A percentile compares a stretch with the other conserved stretches of the same genome.
Conservation (phyloP, 2,797 vertebrate species). For the Rhabdomys pumilio region DNA sequence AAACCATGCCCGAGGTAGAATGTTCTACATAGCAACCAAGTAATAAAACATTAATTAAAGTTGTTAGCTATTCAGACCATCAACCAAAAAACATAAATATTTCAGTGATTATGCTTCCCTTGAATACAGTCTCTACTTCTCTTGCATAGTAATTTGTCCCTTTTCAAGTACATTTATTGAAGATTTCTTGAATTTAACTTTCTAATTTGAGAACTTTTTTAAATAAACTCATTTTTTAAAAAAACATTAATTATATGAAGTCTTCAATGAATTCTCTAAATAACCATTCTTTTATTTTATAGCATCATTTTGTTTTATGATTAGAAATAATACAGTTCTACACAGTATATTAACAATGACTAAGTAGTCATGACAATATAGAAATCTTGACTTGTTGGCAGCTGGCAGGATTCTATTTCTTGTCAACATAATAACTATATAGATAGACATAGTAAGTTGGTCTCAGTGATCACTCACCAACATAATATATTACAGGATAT, state of each 20-base stretch:
- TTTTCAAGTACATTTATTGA: slow-evolving; percentile 46
- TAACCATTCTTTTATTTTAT: slow-evolving; percentile 67
- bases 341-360: slow-evolving; percentile 87
- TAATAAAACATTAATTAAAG: slow-evolving; percentile 71
- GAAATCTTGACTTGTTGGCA: slow-evolving; percentile 88
- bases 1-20: slow-evolving; percentile 31
- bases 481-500: slow-evolving; percentile 84
- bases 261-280: slow-evolving; percentile 9
- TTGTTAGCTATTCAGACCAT: slow-evolving; percentile 26
- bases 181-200: slow-evolving; percentile 41
- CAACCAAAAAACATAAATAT: slow-evolving; percentile 58
- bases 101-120: slow-evolving; percentile 48
- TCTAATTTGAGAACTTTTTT: slow-evolving; percentile 38
- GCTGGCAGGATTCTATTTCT: slow-evolving; percentile 84
- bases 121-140: slow-evolving; percentile 34
- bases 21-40: slow-evolving; percentile 44
- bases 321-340: slow-evolving; percentile 88
- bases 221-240: slow-evolving; percentile 30
- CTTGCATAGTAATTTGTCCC: neutral
- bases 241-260: slow-evolving; percentile 37
- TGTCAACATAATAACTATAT: slow-evolving; percentile 85
- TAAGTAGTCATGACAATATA: slow-evolving; percentile 85
- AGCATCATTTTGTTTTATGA: slow-evolving; percentile 88
- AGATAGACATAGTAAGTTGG: slow-evolving; percentile 84
- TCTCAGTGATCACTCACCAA: slow-evolving; percentile 82